Base-by-base conservation (phyloP, 2,888 invertebrate species). In the Baccha elongata region DNA sequence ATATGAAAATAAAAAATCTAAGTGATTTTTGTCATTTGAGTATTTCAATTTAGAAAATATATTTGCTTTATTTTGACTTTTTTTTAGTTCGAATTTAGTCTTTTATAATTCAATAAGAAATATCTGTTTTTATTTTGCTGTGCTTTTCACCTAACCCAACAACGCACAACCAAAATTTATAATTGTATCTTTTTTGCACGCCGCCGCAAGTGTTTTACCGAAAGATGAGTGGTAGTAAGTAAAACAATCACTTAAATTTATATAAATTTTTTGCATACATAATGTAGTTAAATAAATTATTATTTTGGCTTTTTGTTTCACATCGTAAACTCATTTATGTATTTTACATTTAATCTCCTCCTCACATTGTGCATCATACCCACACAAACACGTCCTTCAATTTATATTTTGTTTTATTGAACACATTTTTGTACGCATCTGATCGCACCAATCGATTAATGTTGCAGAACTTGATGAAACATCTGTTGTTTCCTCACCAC, bases 201-300 rank as follows among this genome's bases (percentile, higher is more conserved):
- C 86, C 87, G 86, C 86, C 84, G 85, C 86, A 85, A 85, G 85
- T 81, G 60, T 76, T 72, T 44, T 76, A 76, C 72, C 67, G 72
- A 55, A 83, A 83, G 67, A 83, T 83, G 83, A 76, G 62, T 76
- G 67, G 62, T 83, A 83, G 76, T 83, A 83, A 83, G 81, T 83
- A 83, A 72, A 53, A 37, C n/a, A 29, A 35, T 17, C n/a, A 55
- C 8, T 17, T 37, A 64, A 15, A 37, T 37, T 62, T 46, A 4
- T 32, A 29, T 29, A 4, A 15, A 8, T 23, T 21, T 55, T 48
- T 6, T 48, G 3, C 13, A 15, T 15, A 26, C n/a, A n/a, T n/a
- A n/a, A n/a, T n/a, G n/a, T n/a, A n/a, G n/a, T n/a, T n/a, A n/a
- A n/a, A n/a, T n/a, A n/a, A 15, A 0, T 15, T 17, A 15, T 15